Percentiles rank a stretch among this genome's conserved stretches.
Evolutionary conservation across 2,888 invertebrate genomes (phyloP).

Genomic region (Rhabditophanes sp.): DNA sequence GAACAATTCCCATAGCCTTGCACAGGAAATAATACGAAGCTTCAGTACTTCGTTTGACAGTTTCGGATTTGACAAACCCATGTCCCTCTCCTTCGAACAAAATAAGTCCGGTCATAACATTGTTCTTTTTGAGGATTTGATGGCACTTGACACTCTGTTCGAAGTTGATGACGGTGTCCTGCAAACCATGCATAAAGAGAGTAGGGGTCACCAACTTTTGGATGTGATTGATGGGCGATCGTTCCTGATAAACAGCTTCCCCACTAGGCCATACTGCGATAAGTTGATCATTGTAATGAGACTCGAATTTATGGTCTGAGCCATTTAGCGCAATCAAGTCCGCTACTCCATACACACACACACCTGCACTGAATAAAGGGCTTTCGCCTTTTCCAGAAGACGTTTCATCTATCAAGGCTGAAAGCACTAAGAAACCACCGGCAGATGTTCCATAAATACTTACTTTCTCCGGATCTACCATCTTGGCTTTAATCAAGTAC

Average conservation of each 20-base stretch:
- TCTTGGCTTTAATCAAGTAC: conserved; percentile 15
- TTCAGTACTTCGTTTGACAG: conserved; percentile 45
- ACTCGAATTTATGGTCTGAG: conserved; percentile 48
- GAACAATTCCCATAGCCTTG: conserved; percentile 17
- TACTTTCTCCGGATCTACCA: conserved; percentile 43
- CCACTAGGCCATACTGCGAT: conserved; percentile 21
- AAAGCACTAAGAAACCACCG: conserved; percentile 33
- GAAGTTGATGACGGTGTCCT: conserved; percentile 46
- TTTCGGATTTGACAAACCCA: conserved; percentile 46
- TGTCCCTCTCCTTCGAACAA: conserved; percentile 48
- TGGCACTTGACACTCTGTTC: conserved; percentile 46
- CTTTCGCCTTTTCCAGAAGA: too few species aligned
- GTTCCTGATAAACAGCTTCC: conserved; percentile 5
- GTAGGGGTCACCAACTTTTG: conserved; percentile 45
- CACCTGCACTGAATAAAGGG: conserved; percentile 46
- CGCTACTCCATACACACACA: conserved; percentile 46
- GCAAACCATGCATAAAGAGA: conserved; percentile 46
- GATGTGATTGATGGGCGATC: conserved; percentile 25
- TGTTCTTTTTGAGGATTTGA: conserved; percentile 44
- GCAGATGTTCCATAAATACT: conserved; percentile 47
- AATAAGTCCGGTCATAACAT: conserved; percentile 44
- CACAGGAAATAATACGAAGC: conserved; percentile 46
- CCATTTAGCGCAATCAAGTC: conserved; percentile 45
- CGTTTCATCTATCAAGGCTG: conserved; percentile 16
- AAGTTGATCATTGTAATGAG: conserved; percentile 45